These are phyloP conservation scores for Gallinago undulata DNA, from an alignment of 2,113 vertebrate species.

Conservation along the genomic window DNA sequence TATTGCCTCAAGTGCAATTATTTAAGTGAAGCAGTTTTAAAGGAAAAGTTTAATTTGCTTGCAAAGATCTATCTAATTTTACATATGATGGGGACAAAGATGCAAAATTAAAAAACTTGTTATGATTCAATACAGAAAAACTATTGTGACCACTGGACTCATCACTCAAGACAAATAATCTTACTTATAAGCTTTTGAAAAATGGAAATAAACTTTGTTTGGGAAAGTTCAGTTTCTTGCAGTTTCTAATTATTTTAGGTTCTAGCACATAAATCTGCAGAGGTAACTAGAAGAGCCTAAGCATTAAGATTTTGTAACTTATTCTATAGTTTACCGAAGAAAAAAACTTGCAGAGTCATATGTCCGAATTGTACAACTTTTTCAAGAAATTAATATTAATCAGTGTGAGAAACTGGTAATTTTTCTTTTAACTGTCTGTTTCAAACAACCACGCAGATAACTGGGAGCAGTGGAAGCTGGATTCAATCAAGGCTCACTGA, in stretches of 20 bases:
- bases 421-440: too few relatives aligned
- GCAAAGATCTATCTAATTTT: not conserved
- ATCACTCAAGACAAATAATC: not conserved
- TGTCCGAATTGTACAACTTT: not conserved
- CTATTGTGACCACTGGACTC: not conserved
- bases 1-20: not conserved
- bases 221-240: not conserved
- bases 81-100: accelerated
- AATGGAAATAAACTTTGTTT: not conserved
- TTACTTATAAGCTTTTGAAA: not conserved
- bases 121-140: not conserved
- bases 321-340: not conserved
- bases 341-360: not conserved
- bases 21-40: not conserved
- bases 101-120: not conserved
- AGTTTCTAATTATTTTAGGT: not conserved
- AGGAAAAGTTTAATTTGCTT: not conserved
- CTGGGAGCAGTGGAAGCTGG: too few relatives aligned
- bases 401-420: too few relatives aligned
- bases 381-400: not conserved
- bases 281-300: not conserved
- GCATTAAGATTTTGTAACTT: not conserved
- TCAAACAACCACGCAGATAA: too few relatives aligned
- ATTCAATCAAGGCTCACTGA: too few relatives aligned
- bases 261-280: accelerated